Percentiles rank a stretch among this genome's conserved stretches.
phyloP scores from a whole-genome alignment of 1,140 invertebrate species.

The Philaenus spumarius region DNA sequence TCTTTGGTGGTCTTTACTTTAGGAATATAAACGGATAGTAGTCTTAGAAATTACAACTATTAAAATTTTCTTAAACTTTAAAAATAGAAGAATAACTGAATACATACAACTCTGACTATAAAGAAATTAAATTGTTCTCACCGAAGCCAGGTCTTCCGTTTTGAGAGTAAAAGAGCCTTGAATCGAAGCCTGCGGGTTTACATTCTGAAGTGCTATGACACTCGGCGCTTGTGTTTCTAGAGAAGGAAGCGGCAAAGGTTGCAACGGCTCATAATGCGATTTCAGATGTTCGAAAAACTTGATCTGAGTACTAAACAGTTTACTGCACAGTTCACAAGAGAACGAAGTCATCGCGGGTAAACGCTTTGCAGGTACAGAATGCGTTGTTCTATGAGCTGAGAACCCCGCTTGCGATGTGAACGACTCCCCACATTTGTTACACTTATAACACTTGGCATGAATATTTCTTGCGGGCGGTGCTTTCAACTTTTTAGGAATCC shows the following conservation, averaged over 20 bases:
- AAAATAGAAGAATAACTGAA: too few relatives aligned
- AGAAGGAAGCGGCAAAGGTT: neutral
- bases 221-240: neutral
- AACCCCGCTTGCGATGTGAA: constrained; percentile 34
- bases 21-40: too few relatives aligned
- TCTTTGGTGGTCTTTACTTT: too few relatives aligned
- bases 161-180: constrained; percentile 16
- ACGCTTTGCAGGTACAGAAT: constrained; percentile 15
- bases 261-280: constrained; percentile 63
- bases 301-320: constrained; percentile 56
- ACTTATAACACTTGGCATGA: constrained; percentile 37
- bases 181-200: constrained; percentile 1
- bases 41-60: too few relatives aligned
- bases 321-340: constrained; percentile 60
- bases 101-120: too few relatives aligned
- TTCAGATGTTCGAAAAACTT: constrained; percentile 76
- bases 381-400: constrained; percentile 29
- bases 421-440: constrained; percentile 37
- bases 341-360: constrained; percentile 37
- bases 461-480: constrained; percentile 33
- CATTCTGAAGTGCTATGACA: neutral
- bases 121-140: neutral
- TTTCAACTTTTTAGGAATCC: constrained; percentile 54
- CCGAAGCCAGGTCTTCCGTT: neutral
- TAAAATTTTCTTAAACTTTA: too few relatives aligned